phyloP scores from a whole-genome alignment of 2,888 invertebrate genomes.

The Liodrosophila aerea region DNA sequence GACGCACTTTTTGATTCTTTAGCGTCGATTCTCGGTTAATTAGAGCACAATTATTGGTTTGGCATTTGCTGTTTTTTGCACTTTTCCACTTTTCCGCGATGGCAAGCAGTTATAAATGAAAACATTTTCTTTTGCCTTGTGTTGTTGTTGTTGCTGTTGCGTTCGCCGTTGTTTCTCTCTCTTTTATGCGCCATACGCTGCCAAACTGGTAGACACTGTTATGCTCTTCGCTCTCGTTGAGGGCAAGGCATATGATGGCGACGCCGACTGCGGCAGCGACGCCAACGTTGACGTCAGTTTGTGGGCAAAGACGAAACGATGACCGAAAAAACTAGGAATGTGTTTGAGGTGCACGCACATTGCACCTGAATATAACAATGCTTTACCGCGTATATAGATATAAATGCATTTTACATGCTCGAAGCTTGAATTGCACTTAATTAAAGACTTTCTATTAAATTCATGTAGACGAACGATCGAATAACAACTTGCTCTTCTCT shows the following conservation, averaged over 20 bases:
- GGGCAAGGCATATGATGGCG: conserved; percentile 55
- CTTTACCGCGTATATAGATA: conserved; percentile 42
- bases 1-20: conserved; percentile 44
- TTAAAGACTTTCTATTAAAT: conserved; percentile 47
- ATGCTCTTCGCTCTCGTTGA: conserved; percentile 70
- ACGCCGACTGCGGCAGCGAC: conserved; percentile 55
- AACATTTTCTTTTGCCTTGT: conserved; percentile 68
- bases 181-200: conserved; percentile 53
- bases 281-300: conserved; percentile 62
- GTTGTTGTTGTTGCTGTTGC: conserved; percentile 56
- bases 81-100: conserved; percentile 54
- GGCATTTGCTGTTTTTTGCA: conserved; percentile 41
- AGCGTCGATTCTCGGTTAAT: conserved; percentile 30
- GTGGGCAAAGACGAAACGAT: conserved; percentile 49
- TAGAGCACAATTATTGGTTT: conserved; percentile 53
- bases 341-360: conserved; percentile 54
- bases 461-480: conserved; percentile 50
- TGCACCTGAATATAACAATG: conserved; percentile 38
- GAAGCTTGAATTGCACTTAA: conserved; percentile 29
- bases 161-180: conserved; percentile 63
- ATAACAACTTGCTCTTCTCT: conserved; percentile 58
- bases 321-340: conserved; percentile 66
- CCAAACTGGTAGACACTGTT: conserved; percentile 65
- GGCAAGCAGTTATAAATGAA: conserved; percentile 68
- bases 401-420: conserved; percentile 54